Evolutionary conservation across 2,113 vertebrate species (phyloP), one percentile per base, ranked within the genome.

Genomic region (Peromyscus californicus): DNA sequence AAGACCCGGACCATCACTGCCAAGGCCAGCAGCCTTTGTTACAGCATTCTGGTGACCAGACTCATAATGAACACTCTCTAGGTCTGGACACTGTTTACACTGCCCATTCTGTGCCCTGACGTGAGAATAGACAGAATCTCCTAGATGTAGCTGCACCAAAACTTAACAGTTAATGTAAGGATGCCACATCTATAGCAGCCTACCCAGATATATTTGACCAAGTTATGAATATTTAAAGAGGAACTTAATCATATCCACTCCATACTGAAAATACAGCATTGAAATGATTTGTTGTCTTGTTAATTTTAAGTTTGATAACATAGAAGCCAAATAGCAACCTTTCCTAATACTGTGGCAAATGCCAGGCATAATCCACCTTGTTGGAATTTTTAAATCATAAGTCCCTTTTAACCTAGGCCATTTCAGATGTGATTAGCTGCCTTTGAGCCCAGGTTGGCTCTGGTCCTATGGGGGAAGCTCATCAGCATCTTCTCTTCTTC

Each of bases 151-250:
- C 31, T 74, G 21, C 42, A 54, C 33, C 80, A n/a, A 31, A 57
- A 51, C 33, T 10, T 65, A 82, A 36, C 45, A 48, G 5, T 92
- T 5, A 61, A 63, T 54, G 4, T 74, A 42, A 83, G 39, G 54
- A 72, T 26, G 26, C 39, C 42, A 1, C 59, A 45, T 84, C 61
- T 70, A 69, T 54, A 69, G 39, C 61, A 86, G n/a, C 54, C 61
- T 74, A 3, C 39, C 31, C 51, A 57, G 1, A 70, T 61, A 15
- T n/a, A 4, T 95, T 93, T 79, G 7, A 29, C 74, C 91, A 82
- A 83, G 61, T 72, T 21, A 42, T 76, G 10, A 91, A 61, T 89
- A 76, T 74, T 93, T 82, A 87, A 88, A 84, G 51, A 79, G 74
- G 63, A 93, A 86, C 9, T 45, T 96, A 42, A 10, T 22, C 42